A percentile compares a stretch with the other conserved stretches of the same genome.
Evolutionary conservation across 2,113 vertebrate genomes (phyloP).

Genomic region (Ptychochromis oligacanthus): DNA sequence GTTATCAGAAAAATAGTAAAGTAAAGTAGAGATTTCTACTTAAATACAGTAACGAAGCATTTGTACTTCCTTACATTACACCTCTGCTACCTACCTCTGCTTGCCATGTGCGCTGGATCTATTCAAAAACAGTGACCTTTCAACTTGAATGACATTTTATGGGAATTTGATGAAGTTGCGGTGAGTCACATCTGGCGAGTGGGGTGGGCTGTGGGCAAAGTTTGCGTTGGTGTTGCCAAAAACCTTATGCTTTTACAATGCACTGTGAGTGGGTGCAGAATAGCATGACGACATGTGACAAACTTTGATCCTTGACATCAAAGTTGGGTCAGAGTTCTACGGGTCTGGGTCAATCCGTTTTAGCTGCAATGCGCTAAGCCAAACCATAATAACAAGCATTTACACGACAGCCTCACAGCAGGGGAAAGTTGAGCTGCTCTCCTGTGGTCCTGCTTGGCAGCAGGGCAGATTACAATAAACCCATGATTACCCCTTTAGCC

Average conservation of each 20-base stretch:
- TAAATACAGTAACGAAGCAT: no score
- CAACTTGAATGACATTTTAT: background rate
- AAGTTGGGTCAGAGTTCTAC: background rate
- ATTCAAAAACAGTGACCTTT: background rate
- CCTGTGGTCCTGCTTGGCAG: background rate
- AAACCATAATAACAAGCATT: constrained; percentile 13
- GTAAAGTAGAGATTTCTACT: no score
- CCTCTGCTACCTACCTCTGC: no score
- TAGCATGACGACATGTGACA: background rate
- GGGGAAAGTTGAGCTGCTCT: background rate
- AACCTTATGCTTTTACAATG: background rate
- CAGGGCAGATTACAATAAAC: background rate
- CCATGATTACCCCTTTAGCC: constrained; percentile 10
- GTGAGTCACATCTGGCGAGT: background rate
- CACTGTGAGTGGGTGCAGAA: background rate
- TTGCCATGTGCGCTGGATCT: no score
- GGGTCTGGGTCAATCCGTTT: constrained; percentile 1
- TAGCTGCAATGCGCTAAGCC: background rate
- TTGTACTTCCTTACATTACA: no score
- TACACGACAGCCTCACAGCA: background rate
- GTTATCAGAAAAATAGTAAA: no score
- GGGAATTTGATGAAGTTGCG: background rate
- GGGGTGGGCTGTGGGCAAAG: background rate
- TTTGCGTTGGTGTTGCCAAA: background rate
- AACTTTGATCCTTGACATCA: constrained; percentile 2